These are phyloP conservation scores for Capromys pilorides DNA, from an alignment of 2,797 vertebrate genomes.

Conservation along the genomic window DNA sequence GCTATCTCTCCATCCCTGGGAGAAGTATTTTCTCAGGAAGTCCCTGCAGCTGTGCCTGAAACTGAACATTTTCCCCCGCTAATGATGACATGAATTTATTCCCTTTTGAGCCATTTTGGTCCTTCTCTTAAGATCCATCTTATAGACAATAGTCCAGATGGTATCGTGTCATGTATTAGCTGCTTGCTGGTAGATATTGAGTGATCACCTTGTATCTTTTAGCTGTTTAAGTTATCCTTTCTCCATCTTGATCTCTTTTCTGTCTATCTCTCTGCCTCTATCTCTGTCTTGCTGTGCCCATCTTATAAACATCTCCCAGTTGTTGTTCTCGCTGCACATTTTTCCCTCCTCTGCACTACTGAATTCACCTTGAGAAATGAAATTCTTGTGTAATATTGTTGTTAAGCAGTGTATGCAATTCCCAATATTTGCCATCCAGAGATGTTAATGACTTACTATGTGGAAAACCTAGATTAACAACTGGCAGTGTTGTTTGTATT, in stretches of 20 bases:
- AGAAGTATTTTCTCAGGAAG: background rate
- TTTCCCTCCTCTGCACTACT: background rate
- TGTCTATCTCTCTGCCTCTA: too few relatives aligned
- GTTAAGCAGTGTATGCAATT: background rate
- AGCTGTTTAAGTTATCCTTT: background rate
- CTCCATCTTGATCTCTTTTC: background rate
- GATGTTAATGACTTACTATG: too few relatives aligned
- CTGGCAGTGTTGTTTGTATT: background rate
- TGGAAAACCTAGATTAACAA: background rate
- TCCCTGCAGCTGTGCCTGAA: background rate
- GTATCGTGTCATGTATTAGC: background rate
- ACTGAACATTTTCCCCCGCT: background rate
- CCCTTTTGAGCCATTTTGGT: too few relatives aligned
- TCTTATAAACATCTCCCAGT: too few relatives aligned
- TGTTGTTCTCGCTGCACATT: background rate
- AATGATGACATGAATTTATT: background rate
- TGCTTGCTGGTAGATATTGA: background rate
- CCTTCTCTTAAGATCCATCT: too few relatives aligned
- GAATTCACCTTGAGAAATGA: background rate
- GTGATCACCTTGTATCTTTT: background rate
- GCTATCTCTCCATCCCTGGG: too few relatives aligned
- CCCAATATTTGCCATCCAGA: background rate
- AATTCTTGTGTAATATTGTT: background rate
- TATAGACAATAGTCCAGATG: background rate
- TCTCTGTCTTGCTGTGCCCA: background rate